Conservation (phyloP, 2,888 invertebrate genomes). For the Coelogynopora nodosa region DNA sequence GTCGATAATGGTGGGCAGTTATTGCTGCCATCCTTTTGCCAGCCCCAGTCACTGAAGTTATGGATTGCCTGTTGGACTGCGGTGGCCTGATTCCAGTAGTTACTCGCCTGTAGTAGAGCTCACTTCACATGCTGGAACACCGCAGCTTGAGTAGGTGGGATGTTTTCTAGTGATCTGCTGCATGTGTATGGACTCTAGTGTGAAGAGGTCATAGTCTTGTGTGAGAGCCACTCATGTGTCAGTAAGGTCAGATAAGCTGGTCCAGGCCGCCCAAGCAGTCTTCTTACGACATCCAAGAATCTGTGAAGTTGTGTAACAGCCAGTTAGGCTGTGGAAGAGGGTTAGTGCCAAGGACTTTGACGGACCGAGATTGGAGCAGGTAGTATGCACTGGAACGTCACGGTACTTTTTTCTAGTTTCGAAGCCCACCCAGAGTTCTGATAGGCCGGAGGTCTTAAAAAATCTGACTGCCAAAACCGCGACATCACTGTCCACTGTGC, state of each 20-base stretch:
- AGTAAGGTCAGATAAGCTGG: background rate
- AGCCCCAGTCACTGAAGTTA: no score
- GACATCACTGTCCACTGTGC: slow-evolving; percentile 21
- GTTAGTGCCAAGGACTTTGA: slow-evolving; percentile 16
- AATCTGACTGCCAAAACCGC: slow-evolving; percentile 11
- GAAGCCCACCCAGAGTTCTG: slow-evolving; percentile 12
- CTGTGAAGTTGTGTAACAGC: slow-evolving; percentile 5
- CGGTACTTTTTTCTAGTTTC: slow-evolving; percentile 4
- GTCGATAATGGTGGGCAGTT: no score
- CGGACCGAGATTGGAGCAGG: slow-evolving; percentile 6
- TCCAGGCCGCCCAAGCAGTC: slow-evolving; percentile 1
- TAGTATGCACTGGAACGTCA: slow-evolving; percentile 2
- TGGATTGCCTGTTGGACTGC: no score
- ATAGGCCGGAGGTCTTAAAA: background rate
- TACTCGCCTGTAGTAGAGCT: no score
- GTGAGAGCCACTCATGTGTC: background rate
- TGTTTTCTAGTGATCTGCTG: background rate
- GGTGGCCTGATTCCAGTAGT: no score
- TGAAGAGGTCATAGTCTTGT: background rate
- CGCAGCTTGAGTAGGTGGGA: no score
- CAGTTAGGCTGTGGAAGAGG: slow-evolving; percentile 25
- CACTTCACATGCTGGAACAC: no score
- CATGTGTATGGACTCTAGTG: slow-evolving; percentile 23
- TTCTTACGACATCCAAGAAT: slow-evolving; percentile 1
- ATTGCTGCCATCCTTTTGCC: no score